Evolutionary conservation across 2,113 vertebrate species (phyloP).

Genomic region (Bothrops jararaca): DNA sequence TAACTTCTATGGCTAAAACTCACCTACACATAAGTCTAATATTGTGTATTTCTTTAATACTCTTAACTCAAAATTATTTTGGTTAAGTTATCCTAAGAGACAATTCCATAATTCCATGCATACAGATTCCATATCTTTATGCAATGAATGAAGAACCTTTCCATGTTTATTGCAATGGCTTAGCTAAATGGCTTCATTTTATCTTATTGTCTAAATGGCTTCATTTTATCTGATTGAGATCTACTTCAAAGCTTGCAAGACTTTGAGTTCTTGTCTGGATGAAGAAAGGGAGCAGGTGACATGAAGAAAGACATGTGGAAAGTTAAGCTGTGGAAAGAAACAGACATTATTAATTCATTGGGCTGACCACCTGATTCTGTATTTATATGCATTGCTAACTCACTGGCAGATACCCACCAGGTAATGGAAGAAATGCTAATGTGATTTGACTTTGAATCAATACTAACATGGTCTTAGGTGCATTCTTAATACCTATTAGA

Average conservation of each 20-base stretch:
- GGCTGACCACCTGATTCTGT: conserved; percentile 48
- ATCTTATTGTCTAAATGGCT: not conserved
- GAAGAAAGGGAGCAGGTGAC: conserved; percentile 28
- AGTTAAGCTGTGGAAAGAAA: conserved; percentile 54
- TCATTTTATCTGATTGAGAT: not conserved
- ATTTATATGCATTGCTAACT: conserved; percentile 56
- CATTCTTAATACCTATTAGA: conserved; percentile 57
- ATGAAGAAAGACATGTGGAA: conserved; percentile 41
- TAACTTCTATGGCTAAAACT: not conserved
- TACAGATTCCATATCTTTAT: not conserved
- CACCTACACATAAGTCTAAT: not conserved
- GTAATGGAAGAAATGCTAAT: conserved; percentile 53
- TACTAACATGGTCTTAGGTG: conserved; percentile 64
- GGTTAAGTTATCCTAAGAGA: conserved; percentile 1
- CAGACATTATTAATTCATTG: conserved; percentile 63
- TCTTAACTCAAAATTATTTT: not conserved
- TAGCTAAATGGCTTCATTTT: not conserved
- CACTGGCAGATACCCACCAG: conserved; percentile 52
- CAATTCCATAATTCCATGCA: not conserved
- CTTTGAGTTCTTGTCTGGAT: conserved; percentile 12
- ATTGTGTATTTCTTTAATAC: not conserved
- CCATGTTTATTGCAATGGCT: not conserved
- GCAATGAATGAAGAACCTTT: not conserved
- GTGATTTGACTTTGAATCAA: conserved; percentile 65
- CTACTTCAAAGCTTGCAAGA: conserved; percentile 1